These are phyloP conservation scores for Smutsia temminckii DNA, from an alignment of 2,797 vertebrate species.

Conservation along the genomic window DNA sequence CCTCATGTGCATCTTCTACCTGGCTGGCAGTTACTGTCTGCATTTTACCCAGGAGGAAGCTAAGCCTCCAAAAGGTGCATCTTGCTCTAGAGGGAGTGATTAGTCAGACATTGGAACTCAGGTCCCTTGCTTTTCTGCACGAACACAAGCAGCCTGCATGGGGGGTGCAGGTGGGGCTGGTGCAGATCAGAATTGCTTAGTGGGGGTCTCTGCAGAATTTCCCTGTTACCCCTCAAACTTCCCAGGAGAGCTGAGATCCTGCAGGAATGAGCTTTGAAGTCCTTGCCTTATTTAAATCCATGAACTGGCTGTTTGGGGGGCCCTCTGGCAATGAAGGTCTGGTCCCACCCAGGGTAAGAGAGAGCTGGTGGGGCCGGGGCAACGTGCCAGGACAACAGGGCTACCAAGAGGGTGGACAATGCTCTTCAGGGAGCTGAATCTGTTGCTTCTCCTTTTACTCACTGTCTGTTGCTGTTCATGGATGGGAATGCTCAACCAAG, in stretches of 20 bases:
- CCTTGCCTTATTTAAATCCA: not conserved
- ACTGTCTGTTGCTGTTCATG: not conserved
- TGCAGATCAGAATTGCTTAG: not conserved
- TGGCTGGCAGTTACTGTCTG: not conserved
- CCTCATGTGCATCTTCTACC: not conserved
- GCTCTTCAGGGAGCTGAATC: no score
- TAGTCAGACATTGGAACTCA: not conserved
- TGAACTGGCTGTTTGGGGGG: not conserved
- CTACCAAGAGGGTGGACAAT: not conserved
- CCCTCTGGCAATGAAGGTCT: not conserved
- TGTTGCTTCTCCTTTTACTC: not conserved
- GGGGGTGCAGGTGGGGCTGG: not conserved
- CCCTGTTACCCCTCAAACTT: not conserved
- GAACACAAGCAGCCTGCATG: not conserved
- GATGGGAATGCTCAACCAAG: not conserved
- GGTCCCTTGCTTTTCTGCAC: not conserved
- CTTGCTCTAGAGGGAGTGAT: not conserved
- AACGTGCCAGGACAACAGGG: not conserved
- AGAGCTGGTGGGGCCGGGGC: not conserved
- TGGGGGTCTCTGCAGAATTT: not conserved
- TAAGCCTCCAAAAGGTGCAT: not conserved
- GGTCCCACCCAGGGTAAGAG: not conserved
- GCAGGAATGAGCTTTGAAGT: not conserved
- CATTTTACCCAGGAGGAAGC: not conserved
- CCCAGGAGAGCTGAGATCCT: not conserved